Evolutionary conservation across 2,113 vertebrate species (phyloP), one percentile per base, ranked within the genome.

Genomic region (Balaenoptera acutorostrata): DNA sequence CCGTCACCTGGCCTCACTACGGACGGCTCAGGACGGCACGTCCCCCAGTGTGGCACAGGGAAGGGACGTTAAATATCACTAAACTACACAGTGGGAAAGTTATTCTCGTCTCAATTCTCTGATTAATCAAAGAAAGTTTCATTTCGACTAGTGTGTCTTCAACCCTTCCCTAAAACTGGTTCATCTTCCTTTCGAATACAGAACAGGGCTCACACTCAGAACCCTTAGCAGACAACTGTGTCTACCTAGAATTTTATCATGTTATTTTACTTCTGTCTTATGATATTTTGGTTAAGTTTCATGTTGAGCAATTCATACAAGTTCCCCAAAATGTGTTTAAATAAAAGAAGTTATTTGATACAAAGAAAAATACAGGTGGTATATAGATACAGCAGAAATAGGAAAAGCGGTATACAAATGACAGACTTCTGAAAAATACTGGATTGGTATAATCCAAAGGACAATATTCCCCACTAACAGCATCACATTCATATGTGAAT

Each of bases 321-420:
- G 61, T 61, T 75, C 64, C 88, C 59, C 49, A 93, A 92, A 69
- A 85, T 59, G 18, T 61, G 25, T 84, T 90, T 83, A 87, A 88
- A 63, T 95, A 23, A 91, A 96, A 93, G 1, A 86, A 88, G 49
- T 81, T 89, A 86, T 20, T 69, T 93, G 36, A 75, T 64, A 90
- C 23, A 74, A 87, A 88, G 93, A 96, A 93, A 92, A 95, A 80
- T 41, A 78, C 21, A 80, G 29, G 66, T 61, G n/a, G 29, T 14
- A 71, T 10, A 84, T 0, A 33, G 49, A 88, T 59, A 92, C 55
- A 80, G 31, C 75, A 88, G 88, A 89, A 95, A 49, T 29, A 78
- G 31, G 41, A 86, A 66, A 63, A 84, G 33, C 17, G 12, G 82
- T 4, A 75, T 9, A 49, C 23, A n/a, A 27, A 44, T 49, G 2